Base-by-base conservation (phyloP, 2,888 invertebrate species). In the Thereva unica region DNA sequence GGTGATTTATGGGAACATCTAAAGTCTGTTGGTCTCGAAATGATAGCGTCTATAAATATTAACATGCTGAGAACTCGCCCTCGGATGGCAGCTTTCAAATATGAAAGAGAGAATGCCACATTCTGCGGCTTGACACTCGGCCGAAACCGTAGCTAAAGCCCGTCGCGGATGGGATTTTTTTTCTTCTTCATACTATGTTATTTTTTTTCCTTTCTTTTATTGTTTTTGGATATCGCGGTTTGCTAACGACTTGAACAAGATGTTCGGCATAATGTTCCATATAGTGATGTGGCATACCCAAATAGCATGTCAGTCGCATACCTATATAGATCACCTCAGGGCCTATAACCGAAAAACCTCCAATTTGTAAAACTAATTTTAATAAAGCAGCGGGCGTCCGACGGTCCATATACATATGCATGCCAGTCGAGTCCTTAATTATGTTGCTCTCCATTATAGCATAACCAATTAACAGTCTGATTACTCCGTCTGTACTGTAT, bases 1-100 rank as follows among this genome's bases (percentile, higher is more conserved):
- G 8, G 50, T 61, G 61, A 61, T 61, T 61, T 61, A 61, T 50
- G 61, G 50, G 61, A 61, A 61, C 50, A 49, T 61, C 41, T 61
- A 50, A 50, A 37, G 23, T n/a, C 23, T 12, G 38, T 50, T 50
- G 40, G 40, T 34, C 50, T 23, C 12, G 40, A 40, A 61, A 50
- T 50, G 50, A 50, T 37, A 59, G 47, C 12, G 42, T 12, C 59
- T 59, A 59, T 49, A 59, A 50, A 61, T 45, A 59, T 59, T 47
- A 59, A 47, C 45, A 50, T 35, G 6, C 23, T 34, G 47, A 42
- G 23, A 23, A n/a, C 37, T n/a, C 4, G 47, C 7, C 3, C 12
- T 34, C 34, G 34, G 56, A 38, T 59, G 5, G 38, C 44, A 23
- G 44, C n/a, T 8, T 8, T 44, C 44, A 8, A 44, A 23, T 23